Percentiles rank a stretch among this genome's conserved stretches.
These are phyloP conservation scores for Eulimnadia texana DNA, from an alignment of 1,140 invertebrate species.

Conservation along the genomic window DNA sequence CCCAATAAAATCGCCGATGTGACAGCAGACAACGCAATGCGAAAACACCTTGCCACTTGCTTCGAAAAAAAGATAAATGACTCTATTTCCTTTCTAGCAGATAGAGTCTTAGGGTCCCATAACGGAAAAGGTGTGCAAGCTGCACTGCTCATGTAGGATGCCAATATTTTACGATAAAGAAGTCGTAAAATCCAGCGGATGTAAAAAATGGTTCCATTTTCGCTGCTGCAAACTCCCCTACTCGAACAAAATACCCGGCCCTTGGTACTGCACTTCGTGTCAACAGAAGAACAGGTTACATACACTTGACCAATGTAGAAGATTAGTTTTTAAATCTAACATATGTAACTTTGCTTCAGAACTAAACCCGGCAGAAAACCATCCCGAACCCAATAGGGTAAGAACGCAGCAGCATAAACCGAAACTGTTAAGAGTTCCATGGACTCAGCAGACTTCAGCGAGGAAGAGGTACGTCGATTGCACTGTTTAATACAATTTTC, in stretches of 20 bases:
- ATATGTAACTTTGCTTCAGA: too few relatives aligned
- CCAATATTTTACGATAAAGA: not conserved
- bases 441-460: too few relatives aligned
- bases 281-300: not conserved
- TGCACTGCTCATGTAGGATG: not conserved
- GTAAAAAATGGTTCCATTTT: not conserved
- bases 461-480: too few relatives aligned
- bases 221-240: not conserved
- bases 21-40: not conserved
- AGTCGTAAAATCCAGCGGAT: not conserved
- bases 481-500: too few relatives aligned
- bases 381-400: too few relatives aligned
- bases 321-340: too few relatives aligned
- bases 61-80: not conserved
- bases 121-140: not conserved
- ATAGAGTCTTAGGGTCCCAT: too few relatives aligned
- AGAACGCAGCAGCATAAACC: too few relatives aligned
- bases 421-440: too few relatives aligned
- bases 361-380: too few relatives aligned
- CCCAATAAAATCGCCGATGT: not conserved
- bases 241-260: not conserved
- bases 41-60: not conserved
- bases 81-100: not conserved
- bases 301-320: not conserved
- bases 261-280: not conserved